A percentile compares a stretch with the other conserved stretches of the same genome.
phyloP scores from a whole-genome alignment of 1,140 invertebrate species.

The Drosophila aff. region DNA sequence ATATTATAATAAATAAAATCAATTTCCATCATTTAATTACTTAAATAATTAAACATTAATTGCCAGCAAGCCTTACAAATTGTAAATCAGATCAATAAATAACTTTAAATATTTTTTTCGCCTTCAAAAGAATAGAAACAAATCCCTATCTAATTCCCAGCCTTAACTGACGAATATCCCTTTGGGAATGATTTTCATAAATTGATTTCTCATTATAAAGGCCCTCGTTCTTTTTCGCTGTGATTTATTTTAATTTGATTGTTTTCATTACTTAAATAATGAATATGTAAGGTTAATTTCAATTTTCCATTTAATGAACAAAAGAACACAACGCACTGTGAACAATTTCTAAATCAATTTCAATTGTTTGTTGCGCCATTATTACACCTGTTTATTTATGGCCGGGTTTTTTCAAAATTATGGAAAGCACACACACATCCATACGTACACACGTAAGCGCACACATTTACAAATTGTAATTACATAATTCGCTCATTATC shows the following conservation, averaged over 20 bases:
- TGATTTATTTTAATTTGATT: conserved; percentile 51
- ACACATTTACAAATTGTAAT: conserved; percentile 59
- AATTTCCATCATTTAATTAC: background rate
- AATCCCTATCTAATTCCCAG: background rate
- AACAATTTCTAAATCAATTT: conserved; percentile 77
- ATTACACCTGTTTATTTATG: conserved; percentile 71
- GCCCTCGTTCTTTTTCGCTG: conserved; percentile 12
- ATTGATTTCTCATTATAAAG: conserved; percentile 54
- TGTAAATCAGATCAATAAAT: background rate
- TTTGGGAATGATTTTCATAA: conserved; percentile 43
- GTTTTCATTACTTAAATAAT: conserved; percentile 19
- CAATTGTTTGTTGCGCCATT: conserved; percentile 67
- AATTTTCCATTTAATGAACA: conserved; percentile 27
- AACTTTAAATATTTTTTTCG: background rate
- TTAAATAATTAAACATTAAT: background rate
- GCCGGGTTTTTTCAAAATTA: conserved; percentile 54
- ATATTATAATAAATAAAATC: background rate
- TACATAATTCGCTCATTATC: conserved; percentile 82
- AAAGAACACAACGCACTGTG: conserved; percentile 11
- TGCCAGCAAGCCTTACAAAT: background rate
- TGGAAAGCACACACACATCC: conserved; percentile 7
- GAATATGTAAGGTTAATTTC: conserved; percentile 44
- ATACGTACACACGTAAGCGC: background rate
- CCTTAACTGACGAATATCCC: background rate
- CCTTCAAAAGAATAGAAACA: background rate